Evolutionary conservation across 2,113 vertebrate species (phyloP), one percentile per base, ranked within the genome.

Genomic region (Colinus virginianus): DNA sequence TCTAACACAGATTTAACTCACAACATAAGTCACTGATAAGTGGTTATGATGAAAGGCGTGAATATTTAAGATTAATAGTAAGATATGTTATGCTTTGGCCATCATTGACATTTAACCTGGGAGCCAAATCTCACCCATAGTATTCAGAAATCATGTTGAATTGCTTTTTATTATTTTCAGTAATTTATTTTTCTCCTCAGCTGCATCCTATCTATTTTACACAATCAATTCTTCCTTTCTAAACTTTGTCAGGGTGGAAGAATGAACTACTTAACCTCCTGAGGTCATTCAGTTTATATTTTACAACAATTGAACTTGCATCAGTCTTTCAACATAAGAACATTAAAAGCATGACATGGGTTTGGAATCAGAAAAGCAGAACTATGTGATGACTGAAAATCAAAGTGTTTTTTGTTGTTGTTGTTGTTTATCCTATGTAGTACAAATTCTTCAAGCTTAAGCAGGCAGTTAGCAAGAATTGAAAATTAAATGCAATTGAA

Each of bases 41-140:
- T 32, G 7, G 14, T 49, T 70, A 55, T 26, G 26, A 77, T 45
- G 45, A 84, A 67, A 86, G 32, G 32, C 42, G 84, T 51, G 43
- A 83, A 83, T 67, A 59, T 15, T 80, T 43, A 62, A 96, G 49
- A 10, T 80, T 49, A 62, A 96, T 58, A 71, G 42, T 62, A 88
- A 78, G 16, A 17, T 8, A 51, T 25, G 10, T 74, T 67, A 40
- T 7, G 28, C 8, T 62, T 45, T 83, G 40, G 10, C 14, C 32
- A 36, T 6, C 45, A 32, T 3, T 71, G 15, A 4, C 10, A 4
- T 32, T 72, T 79, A 69, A 79, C 34, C 32, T 34, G 43, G 5
- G 43, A 72, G 43, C 4, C 49, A 36, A 55, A 92, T 69, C 5
- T 51, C 2, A 1, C 4, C 9, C 18, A 36, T 58, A 36, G 21